Evolutionary conservation across 2,797 vertebrate species (phyloP).

Genomic region (Myotis findleyi): DNA sequence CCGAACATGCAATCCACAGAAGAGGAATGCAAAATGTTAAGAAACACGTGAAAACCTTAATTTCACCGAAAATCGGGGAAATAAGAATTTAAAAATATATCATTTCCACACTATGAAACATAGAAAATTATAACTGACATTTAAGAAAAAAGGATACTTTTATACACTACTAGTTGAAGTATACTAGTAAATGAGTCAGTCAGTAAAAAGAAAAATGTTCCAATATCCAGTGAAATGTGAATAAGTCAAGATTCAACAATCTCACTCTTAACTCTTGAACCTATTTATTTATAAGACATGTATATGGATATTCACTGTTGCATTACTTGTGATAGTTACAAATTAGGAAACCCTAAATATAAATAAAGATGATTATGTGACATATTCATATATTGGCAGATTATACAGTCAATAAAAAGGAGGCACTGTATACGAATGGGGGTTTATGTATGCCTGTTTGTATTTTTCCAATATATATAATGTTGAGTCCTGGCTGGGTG

Average conservation of each 20-base stretch:
- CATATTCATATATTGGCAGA: neutral
- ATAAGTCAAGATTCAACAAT: neutral
- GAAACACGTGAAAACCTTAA: neutral
- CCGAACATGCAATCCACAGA: neutral
- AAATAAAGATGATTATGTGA: neutral
- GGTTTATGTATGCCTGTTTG: neutral
- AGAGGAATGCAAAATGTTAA: neutral
- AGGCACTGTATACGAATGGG: neutral
- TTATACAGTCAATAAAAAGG: neutral
- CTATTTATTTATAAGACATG: neutral
- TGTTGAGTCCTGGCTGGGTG: too few relatives aligned
- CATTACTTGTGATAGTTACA: conserved; percentile 25
- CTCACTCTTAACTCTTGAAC: neutral
- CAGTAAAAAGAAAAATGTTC: neutral
- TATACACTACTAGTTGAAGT: neutral
- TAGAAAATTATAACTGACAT: neutral
- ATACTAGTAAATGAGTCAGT: neutral
- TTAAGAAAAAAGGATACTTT: conserved; percentile 16
- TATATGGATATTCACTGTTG: neutral
- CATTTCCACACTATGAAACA: neutral
- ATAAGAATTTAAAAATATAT: neutral
- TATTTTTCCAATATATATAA: neutral
- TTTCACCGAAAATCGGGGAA: neutral
- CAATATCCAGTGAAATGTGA: neutral
- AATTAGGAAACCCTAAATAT: neutral